Conservation (phyloP, 1,140 invertebrate species). For the Heliconius himera region DNA sequence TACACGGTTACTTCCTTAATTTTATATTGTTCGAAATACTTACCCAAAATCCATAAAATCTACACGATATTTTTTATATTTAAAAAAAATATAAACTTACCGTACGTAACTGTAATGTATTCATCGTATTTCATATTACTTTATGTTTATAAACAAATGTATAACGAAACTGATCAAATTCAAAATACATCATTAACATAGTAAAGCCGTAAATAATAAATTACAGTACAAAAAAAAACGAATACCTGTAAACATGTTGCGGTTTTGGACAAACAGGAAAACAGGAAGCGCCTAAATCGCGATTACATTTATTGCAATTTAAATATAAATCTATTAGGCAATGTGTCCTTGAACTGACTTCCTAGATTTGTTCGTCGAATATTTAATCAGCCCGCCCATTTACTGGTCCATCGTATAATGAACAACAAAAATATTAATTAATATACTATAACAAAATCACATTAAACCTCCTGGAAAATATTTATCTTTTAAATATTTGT, state of each 20-base stretch:
- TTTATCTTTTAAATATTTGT: too few species aligned
- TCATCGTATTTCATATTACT: not conserved
- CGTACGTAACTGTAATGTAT: not conserved
- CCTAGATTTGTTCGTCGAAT: constrained; percentile 10
- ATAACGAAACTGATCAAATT: not conserved
- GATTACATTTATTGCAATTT: constrained; percentile 20
- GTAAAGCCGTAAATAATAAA: not conserved
- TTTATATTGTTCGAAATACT: too few species aligned
- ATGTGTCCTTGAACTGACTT: constrained; percentile 16
- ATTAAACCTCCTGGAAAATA: too few species aligned
- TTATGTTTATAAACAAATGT: not conserved
- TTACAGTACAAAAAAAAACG: not conserved
- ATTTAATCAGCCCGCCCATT: constrained; percentile 15
- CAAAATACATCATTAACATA: not conserved
- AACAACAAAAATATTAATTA: not conserved
- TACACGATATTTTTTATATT: not conserved
- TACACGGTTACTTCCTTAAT: too few species aligned
- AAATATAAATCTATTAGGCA: constrained; percentile 20
- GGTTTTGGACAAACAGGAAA: constrained; percentile 21
- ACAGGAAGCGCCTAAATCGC: constrained; percentile 10
- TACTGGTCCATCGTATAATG: not conserved
- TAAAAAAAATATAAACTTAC: not conserved
- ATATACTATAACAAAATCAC: too few species aligned
- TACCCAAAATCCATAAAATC: too few species aligned
- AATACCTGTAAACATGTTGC: constrained; percentile 4